Evolutionary conservation across 2,113 vertebrate species (phyloP).

Genomic region (Rhinogobius similis): DNA sequence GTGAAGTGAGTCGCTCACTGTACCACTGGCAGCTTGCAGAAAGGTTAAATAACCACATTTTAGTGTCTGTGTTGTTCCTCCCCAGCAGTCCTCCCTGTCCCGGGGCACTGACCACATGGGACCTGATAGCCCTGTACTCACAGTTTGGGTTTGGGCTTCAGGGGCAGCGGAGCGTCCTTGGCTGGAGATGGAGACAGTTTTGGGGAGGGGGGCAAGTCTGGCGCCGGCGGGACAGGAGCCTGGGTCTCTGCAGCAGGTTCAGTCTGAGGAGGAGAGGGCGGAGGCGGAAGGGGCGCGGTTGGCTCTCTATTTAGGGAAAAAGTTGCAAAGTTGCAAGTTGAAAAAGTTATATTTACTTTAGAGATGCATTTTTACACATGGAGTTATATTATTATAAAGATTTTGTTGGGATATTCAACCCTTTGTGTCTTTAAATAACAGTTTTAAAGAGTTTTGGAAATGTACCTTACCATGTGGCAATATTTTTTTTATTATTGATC

Average conservation of each 20-base stretch:
- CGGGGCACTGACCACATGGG: constrained; percentile 13
- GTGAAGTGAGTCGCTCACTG: not conserved
- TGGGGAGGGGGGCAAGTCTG: constrained; percentile 46
- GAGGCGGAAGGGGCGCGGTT: constrained; percentile 26
- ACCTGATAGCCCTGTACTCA: constrained; percentile 79
- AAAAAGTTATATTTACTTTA: not conserved
- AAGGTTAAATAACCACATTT: constrained; percentile 3
- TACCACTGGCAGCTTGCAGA: constrained; percentile 3
- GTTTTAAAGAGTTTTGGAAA: too few species aligned
- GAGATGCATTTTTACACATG: not conserved
- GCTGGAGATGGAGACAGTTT: constrained; percentile 75
- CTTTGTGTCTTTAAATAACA: too few species aligned
- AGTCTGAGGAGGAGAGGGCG: constrained; percentile 51
- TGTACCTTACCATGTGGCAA: too few species aligned
- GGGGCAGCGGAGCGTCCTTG: constrained; percentile 88
- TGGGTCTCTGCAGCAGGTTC: constrained; percentile 22
- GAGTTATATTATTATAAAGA: too few species aligned
- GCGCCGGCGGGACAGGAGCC: constrained; percentile 38
- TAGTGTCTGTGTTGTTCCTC: constrained; percentile 2
- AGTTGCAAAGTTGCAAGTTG: too few species aligned
- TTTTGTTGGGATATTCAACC: too few species aligned
- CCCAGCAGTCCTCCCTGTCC: constrained; percentile 6
- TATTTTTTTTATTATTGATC: too few species aligned
- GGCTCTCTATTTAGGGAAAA: constrained; percentile 21
- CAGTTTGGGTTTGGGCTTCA: constrained; percentile 93